A percentile compares a stretch with the other conserved stretches of the same genome.
These are phyloP conservation scores for Pseudomyrmex dendroicus DNA, from an alignment of 1,140 invertebrate species.

Conservation along the genomic window DNA sequence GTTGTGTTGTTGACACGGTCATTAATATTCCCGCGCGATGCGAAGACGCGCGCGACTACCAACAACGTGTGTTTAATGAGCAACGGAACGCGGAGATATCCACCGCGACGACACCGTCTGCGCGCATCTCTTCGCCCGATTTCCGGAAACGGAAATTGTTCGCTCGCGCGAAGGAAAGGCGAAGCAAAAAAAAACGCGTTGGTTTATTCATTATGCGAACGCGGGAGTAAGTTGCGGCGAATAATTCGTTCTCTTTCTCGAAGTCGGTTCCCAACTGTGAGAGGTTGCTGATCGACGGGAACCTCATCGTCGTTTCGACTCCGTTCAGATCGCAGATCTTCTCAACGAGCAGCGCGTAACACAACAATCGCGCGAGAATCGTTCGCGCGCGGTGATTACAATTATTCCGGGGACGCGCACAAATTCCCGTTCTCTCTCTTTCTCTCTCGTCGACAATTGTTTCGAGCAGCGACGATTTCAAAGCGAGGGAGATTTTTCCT, in stretches of 20 bases:
- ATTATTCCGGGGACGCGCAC: constrained; percentile 22
- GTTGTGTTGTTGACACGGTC: constrained; percentile 6
- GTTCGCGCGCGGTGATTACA: constrained; percentile 15
- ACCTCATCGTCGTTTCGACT: constrained; percentile 32
- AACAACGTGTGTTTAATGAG: too few relatives aligned
- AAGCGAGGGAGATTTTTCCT: constrained; percentile 36
- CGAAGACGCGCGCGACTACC: too few relatives aligned
- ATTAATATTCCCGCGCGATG: constrained; percentile 16
- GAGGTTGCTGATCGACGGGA: constrained; percentile 39
- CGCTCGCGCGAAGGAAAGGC: not conserved
- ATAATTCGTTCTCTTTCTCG: not conserved
- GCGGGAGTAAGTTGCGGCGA: not conserved
- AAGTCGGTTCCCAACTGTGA: not conserved
- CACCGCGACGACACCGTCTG: not conserved
- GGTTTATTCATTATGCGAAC: constrained; percentile 11
- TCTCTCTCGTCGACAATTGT: constrained; percentile 21
- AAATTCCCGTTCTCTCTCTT: constrained; percentile 21
- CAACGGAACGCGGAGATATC: not conserved
- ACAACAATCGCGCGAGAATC: constrained; percentile 17
- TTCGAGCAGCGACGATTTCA: constrained; percentile 34
- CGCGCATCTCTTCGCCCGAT: not conserved
- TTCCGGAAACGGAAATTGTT: constrained; percentile 1
- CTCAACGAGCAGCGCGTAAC: constrained; percentile 8
- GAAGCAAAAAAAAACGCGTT: not conserved
- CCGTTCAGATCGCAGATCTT: constrained; percentile 33